Conservation (phyloP, 2,888 invertebrate genomes). For the Ochropacha duplaris region DNA sequence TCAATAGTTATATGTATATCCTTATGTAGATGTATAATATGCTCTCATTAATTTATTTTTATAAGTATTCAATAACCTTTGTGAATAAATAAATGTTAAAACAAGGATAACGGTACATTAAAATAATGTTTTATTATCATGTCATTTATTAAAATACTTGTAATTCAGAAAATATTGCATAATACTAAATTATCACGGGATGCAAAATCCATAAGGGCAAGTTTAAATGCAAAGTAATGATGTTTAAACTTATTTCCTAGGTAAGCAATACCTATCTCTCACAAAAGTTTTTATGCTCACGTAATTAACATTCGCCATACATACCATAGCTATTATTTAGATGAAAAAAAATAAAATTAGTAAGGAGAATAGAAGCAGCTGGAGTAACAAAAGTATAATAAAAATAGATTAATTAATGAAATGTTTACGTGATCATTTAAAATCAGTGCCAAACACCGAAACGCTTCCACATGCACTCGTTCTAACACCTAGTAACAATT, state of each 20-base stretch:
- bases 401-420: neutral
- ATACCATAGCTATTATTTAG: neutral
- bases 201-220: constrained; percentile 56
- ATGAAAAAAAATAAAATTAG: neutral
- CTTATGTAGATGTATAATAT: no score
- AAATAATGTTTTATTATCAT: neutral
- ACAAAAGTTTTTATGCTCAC: neutral
- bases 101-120: neutral
- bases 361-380: neutral
- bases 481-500: neutral
- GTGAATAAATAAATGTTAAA: no score
- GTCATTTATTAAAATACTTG: constrained; percentile 36
- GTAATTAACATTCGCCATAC: neutral
- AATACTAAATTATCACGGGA: constrained; percentile 59
- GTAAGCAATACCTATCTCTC: neutral
- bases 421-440: neutral
- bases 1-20: no score
- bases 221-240: constrained; percentile 30
- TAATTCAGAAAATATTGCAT: constrained; percentile 48
- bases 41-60: no score
- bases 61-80: no score
- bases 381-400: neutral
- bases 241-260: neutral
- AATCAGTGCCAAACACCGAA: neutral
- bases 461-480: neutral